Percentiles rank a stretch among this genome's conserved stretches.
Evolutionary conservation across 2,113 vertebrate genomes (phyloP).

Genomic region (Myrmecophaga tridactyla): DNA sequence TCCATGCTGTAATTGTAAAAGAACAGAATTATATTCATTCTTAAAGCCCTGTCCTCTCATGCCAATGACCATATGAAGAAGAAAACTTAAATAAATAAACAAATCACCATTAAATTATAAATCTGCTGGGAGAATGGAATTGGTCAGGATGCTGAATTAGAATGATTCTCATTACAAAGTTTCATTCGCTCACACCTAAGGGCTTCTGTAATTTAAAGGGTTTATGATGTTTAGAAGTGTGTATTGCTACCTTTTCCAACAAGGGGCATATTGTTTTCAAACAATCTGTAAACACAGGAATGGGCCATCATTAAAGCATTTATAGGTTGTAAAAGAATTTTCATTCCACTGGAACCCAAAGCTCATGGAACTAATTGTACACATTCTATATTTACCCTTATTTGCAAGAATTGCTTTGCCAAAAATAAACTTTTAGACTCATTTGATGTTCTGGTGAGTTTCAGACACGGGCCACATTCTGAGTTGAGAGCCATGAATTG

Average conservation of each 20-base stretch:
- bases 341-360: background rate
- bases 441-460: constrained; percentile 69
- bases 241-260: background rate
- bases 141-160: background rate
- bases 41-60: background rate
- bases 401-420: constrained; percentile 10
- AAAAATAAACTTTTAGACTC: constrained; percentile 3
- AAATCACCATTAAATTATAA: background rate
- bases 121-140: background rate
- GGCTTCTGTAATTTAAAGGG: background rate
- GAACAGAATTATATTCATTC: background rate
- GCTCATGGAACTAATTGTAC: background rate
- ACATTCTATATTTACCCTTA: background rate
- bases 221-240: background rate
- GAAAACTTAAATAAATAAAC: constrained; percentile 32
- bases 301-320: background rate
- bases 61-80: background rate
- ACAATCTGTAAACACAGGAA: background rate
- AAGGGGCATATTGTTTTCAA: background rate
- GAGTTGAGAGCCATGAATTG: background rate
- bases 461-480: constrained; percentile 37
- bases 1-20: background rate
- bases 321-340: background rate
- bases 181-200: background rate
- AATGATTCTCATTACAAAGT: background rate